Evolutionary conservation across 1,140 invertebrate genomes (phyloP), one percentile per base, ranked within the genome.

Genomic region (Melitaea cinxia): DNA sequence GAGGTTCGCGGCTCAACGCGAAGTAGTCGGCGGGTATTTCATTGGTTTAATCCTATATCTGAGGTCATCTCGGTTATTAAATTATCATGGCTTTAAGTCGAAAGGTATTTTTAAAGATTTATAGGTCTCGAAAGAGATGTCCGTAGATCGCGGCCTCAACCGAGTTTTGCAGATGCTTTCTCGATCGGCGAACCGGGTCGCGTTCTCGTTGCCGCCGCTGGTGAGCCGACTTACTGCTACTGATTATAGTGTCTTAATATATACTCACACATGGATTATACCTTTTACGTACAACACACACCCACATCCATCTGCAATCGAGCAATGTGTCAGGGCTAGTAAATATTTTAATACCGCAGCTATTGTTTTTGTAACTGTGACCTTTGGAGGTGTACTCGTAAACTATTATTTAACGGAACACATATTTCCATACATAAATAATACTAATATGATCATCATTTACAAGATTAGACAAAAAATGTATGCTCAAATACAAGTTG

Each of bases 131-230:
- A 53, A 64, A 55, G 45, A 52, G 47, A 54, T 62, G 37, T 52
- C 54, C 35, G 24, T 45, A 59, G 80, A 75, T 73, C 74, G 82
- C 78, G 88, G 85, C 88, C 88, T 91, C 88, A 89, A 91, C 88
- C 88, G 88, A 88, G 87, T 88, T 91, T 91, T 83, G 81, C 84
- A 81, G 87, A 87, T 91, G 88, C 88, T 91, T 91, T 91, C 88
- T 89, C 88, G 87, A 86, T 83, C 83, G 83, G 78, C 78, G 84
- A 91, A 89, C 81, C 88, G 84, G 88, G 88, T 91, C 88, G 86
- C 83, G 88, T 80, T 87, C 86, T 88, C 86, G 83, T 85, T 90
- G 88, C 73, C 73, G 68, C 67, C 64, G 69, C 67, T 68, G 72
- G 71, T 68, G 78, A 73, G 79, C 76, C 80, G 75, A 65, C 76